Base-by-base conservation (phyloP, 2,797 vertebrate genomes). In the Gallinago nigripennis region DNA sequence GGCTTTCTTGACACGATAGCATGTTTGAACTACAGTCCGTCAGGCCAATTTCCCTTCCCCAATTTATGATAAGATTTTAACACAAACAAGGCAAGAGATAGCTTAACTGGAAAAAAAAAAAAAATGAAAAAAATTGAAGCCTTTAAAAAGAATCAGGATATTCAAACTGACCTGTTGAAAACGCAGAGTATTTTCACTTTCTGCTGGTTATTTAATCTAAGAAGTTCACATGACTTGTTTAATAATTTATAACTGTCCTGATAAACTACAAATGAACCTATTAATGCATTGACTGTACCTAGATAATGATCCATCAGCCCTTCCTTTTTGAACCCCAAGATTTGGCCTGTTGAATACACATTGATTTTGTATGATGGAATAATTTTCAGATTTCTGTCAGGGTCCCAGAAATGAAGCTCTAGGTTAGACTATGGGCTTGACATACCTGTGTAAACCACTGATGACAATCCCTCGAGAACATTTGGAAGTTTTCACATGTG, bases 401-500 rank as follows among this genome's bases (percentile, higher is more conserved):
- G 69, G 33, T 6, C 60, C 48, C 79, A 41, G 12, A 82, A 30
- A 72, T 69, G 66, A 92, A 78, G 51, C 23, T 79, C 37, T 75
- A 90, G 66, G 94, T 97, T 92, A 90, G 69, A 76, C 43, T 82
- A 71, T 35, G 39, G 50, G 46, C 25, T 79, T 58, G 23, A 82
- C 75, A 90, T 93, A 91, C 73, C 89, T 97, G 91, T 96, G 82
- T 89, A 79, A 92, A 92, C 27, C 95, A 60, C 9, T 66, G n/a
- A 84, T 41, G 13, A 16, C 60, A 82, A 68, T 76, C 85, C 83
- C 82, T 95, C 7, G 16, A 90, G 92, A 95, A 37, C 54, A 54
- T 84, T 53, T 79, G 25, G n/a, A 79, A 94, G 82, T 92, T 97
- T 97, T 97, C 95, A 95, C 79, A 82, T 82, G 80, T 96, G 79